Evolutionary conservation across 2,113 vertebrate species (phyloP), one percentile per base, ranked within the genome.

Genomic region (Sciurus niger): DNA sequence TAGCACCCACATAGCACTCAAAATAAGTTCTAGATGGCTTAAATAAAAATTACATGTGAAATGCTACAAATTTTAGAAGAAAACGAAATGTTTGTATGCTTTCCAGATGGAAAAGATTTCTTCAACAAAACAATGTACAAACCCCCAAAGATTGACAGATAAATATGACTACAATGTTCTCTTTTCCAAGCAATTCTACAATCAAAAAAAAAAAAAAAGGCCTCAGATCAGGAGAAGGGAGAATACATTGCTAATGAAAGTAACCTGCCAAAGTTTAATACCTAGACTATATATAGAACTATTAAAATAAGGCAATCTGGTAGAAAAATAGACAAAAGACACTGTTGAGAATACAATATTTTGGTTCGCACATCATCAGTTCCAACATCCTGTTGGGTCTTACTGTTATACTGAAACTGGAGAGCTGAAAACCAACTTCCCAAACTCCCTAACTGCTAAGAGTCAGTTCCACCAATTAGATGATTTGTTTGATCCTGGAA

Each of bases 21-120:
- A 80, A 82, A 79, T 82, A 88, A 90, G 48, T 46, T 85, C 60
- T 16, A 90, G 32, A 78, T 78, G 55, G 30, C 8, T 76, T 65
- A n/a, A 89, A 94, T 2, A 34, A 73, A 94, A n/a, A 48, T 78
- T 68, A 84, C 90, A 79, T 55, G 46, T 67, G 43, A 91, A 91
- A 74, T n/a, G 74, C 68, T 85, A 72, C 82, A 84, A 82, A 37
- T 82, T 90, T 95, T 74, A 65, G 20, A 86, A 53, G 51, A 80
- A 85, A 90, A 78, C 1, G 65, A 80, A 73, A 84, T 92, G 34
- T 83, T 74, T 76, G 40, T 82, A 32, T 87, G 46, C 4, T 90
- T 55, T 86, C 22, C 8, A 40, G 11, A 68, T 48, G 63, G 51
- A 8, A 55, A 74, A n/a, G 67, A 92, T 74, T 87, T 82, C 37